phyloP scores from a whole-genome alignment of 2,797 vertebrate genomes.

The Molossus alvarezi region DNA sequence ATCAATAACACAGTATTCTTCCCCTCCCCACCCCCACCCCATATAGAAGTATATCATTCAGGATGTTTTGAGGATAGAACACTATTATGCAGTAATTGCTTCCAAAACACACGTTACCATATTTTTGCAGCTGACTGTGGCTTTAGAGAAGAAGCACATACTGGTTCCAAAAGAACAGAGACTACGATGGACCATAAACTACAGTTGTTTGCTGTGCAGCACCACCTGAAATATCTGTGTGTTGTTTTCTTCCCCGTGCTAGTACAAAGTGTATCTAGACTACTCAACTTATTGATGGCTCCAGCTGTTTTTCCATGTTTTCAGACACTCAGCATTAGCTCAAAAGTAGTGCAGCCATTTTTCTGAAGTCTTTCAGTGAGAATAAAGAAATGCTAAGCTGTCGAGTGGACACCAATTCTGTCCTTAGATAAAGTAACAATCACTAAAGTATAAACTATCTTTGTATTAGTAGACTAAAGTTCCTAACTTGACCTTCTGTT shows the following conservation, averaged over 20 bases:
- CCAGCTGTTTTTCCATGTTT: constrained; percentile 63
- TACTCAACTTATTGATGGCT: constrained; percentile 13
- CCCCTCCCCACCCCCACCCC: not conserved
- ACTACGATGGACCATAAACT: constrained; percentile 53
- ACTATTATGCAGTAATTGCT: constrained; percentile 67
- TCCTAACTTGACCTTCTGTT: not conserved
- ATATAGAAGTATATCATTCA: constrained; percentile 54
- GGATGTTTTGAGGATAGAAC: constrained; percentile 67
- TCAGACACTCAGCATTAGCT: not conserved
- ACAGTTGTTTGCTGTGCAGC: constrained; percentile 58
- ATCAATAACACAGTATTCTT: constrained; percentile 1
- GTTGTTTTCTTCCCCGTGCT: constrained; percentile 49
- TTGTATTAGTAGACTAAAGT: not conserved
- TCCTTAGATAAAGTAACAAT: constrained; percentile 20
- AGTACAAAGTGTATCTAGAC: constrained; percentile 62
- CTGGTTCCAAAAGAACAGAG: constrained; percentile 66
- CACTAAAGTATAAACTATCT: not conserved
- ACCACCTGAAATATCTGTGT: constrained; percentile 65
- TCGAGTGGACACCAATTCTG: not conserved
- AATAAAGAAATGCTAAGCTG: constrained; percentile 62
- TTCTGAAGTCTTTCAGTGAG: constrained; percentile 23
- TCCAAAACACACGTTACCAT: constrained; percentile 73
- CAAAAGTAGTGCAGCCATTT: not conserved
- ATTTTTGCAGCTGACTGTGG: constrained; percentile 79
- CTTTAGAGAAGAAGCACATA: constrained; percentile 69